A percentile compares a stretch with the other conserved stretches of the same genome.
These are phyloP conservation scores for Stenoptilia bipunctidactyla DNA, from an alignment of 2,888 invertebrate genomes.

Conservation along the genomic window DNA sequence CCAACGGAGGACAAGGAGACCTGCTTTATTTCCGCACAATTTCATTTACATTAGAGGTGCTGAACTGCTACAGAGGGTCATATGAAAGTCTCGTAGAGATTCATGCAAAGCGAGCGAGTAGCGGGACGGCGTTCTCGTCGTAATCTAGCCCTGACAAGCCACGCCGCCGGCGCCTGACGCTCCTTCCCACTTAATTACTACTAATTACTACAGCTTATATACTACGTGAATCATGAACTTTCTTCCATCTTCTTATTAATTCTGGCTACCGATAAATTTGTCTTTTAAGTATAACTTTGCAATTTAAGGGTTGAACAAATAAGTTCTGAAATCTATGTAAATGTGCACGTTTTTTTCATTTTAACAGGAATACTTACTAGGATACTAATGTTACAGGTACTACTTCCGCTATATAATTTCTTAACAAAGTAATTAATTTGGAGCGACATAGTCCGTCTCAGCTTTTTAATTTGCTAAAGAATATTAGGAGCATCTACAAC, in stretches of 20 bases:
- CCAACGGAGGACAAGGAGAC: slow-evolving; percentile 42
- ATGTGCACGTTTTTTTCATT: too few relatives aligned
- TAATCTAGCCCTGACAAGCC: slow-evolving; percentile 25
- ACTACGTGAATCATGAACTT: slow-evolving; percentile 54
- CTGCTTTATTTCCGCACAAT: slow-evolving; percentile 67
- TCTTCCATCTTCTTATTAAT: slow-evolving; percentile 41
- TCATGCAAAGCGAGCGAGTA: slow-evolving; percentile 59
- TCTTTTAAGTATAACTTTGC: slow-evolving; percentile 12
- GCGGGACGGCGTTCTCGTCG: slow-evolving; percentile 10
- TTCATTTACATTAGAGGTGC: slow-evolving; percentile 68
- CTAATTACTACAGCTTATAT: slow-evolving; percentile 55
- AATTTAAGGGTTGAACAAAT: too few relatives aligned
- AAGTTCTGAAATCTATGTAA: too few relatives aligned
- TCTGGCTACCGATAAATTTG: slow-evolving; percentile 36
- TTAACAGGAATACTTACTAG: too few relatives aligned
- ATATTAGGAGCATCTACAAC: too few relatives aligned
- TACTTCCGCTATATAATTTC: too few relatives aligned
- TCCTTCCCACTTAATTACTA: slow-evolving; percentile 60
- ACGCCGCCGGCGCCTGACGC: slow-evolving; percentile 32
- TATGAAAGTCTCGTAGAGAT: slow-evolving; percentile 59
- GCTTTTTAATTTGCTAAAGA: too few relatives aligned
- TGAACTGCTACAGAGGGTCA: slow-evolving; percentile 55
- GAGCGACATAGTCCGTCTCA: too few relatives aligned
- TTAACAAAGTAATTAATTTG: too few relatives aligned
- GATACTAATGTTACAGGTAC: too few relatives aligned